Base-by-base conservation (phyloP, 1,140 invertebrate genomes). In the Proctacanthus coquilletti region DNA sequence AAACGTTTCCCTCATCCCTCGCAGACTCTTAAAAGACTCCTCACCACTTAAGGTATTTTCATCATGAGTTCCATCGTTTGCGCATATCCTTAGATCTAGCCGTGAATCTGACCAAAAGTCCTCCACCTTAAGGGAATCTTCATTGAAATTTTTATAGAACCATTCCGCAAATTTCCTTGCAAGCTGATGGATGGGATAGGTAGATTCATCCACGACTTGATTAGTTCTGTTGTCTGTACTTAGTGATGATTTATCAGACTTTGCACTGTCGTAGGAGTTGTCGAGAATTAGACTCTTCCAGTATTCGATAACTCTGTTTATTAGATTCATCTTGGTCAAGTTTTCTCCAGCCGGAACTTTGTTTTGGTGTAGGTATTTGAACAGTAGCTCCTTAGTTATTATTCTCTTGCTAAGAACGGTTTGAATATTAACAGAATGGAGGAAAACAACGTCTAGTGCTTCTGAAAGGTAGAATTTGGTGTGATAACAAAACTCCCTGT, bases 101-200 rank as follows among this genome's bases (percentile, higher is more conserved):
- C 36, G 39, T 1, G 55, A 51, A 51, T 76, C 71, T 25, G 50
- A 42, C 66, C 65, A 76, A 48, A 77, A 72, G 46, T 75, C 71
- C 18, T 66, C 54, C 0, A 55, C 39, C 14, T 59, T 63, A 31
- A 76, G 38, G 3, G 27, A 34, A 21, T 60, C 52, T 34, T 59
- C 45, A 45, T 78, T 77, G 17, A 71, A 52, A 41, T 66, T 60
- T 4, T 56, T 42, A 43, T 69, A 78, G 51, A 74, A 78, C 75
- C 75, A 78, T 35, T 60, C 47, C 0, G 56, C 44, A 53, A 77
- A 77, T 39, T 70, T 57, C 21, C 62, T 45, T 2, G 68, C 68
- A 34, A 76, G 48, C 17, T 50, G 20, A 42, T 68, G 53, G 30
- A 65, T 52, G 18, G 53, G 55, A 36, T 38, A 54, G 2, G 41